Conservation (phyloP, 2,888 invertebrate genomes). For the Lithophane ornitopus region DNA sequence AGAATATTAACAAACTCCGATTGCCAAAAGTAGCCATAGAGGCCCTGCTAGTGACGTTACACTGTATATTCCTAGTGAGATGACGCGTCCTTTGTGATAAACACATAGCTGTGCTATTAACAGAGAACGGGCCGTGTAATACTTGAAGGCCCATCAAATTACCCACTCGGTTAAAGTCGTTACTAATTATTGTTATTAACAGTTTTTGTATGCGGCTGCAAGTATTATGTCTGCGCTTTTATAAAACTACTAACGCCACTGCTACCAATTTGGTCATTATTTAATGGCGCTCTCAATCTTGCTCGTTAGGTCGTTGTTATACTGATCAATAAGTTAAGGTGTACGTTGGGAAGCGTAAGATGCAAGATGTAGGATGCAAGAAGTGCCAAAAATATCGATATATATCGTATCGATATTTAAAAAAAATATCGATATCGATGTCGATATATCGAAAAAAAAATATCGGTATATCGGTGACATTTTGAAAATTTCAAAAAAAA, state of each 20-base stretch:
- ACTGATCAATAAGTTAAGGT: constrained; percentile 4
- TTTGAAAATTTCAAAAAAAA: no score
- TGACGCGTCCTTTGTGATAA: background rate
- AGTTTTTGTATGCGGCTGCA: constrained; percentile 11
- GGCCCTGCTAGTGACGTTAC: background rate
- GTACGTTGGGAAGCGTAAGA: constrained; percentile 1
- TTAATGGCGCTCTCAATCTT: background rate
- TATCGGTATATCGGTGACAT: no score
- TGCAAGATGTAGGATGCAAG: no score
- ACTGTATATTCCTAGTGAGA: background rate
- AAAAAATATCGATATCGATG: no score
- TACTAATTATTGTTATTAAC: constrained; percentile 11
- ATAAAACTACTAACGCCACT: constrained; percentile 2
- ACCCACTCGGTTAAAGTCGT: background rate
- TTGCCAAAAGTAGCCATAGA: background rate
- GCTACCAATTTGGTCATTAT: constrained; percentile 12
- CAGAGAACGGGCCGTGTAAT: background rate
- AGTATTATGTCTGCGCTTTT: constrained; percentile 14
- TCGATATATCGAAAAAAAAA: no score
- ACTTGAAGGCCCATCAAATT: constrained; percentile 6
- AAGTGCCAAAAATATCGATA: no score
- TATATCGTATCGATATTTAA: no score
- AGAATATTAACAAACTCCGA: background rate
- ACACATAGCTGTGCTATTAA: constrained; percentile 10
- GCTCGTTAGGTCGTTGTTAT: background rate